These are phyloP conservation scores for Archilochus colubris DNA, from an alignment of 2,113 vertebrate genomes.

Conservation along the genomic window DNA sequence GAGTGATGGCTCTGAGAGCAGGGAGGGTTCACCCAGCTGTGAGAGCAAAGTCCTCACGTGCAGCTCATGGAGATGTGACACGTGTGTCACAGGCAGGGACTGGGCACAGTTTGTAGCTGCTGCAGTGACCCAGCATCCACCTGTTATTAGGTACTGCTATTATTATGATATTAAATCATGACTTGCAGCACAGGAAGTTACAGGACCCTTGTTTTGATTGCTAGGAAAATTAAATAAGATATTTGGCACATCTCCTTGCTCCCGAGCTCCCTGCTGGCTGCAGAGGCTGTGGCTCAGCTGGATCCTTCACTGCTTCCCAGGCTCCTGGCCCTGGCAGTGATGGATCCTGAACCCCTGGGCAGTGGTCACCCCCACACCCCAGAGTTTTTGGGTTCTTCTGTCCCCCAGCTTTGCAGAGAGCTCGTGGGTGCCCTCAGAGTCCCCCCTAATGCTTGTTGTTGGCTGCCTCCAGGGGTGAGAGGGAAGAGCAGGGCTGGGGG, in stretches of 20 bases:
- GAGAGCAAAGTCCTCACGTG: neutral
- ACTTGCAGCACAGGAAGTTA: neutral
- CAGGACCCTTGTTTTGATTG: neutral
- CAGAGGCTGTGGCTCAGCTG: neutral
- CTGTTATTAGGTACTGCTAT: neutral
- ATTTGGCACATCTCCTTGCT: neutral
- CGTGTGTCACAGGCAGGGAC: neutral
- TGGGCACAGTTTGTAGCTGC: neutral
- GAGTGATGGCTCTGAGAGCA: neutral
- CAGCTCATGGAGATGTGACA: neutral
- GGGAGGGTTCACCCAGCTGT: fast-evolving
- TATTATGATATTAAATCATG: neutral
- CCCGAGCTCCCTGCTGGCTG: neutral
- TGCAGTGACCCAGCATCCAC: neutral
- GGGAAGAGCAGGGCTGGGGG: neutral
- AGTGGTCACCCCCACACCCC: neutral
- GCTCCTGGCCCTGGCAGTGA: too few relatives aligned
- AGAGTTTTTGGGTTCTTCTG: neutral
- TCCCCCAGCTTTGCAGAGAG: neutral
- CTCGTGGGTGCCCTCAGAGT: fast-evolving
- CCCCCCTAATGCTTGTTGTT: neutral
- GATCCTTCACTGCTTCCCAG: neutral
- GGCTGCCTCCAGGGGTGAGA: neutral
- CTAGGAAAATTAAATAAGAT: neutral
- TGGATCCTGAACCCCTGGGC: neutral